These are phyloP conservation scores for Eurytoma adleriae DNA, from an alignment of 2,888 invertebrate genomes.

Conservation along the genomic window DNA sequence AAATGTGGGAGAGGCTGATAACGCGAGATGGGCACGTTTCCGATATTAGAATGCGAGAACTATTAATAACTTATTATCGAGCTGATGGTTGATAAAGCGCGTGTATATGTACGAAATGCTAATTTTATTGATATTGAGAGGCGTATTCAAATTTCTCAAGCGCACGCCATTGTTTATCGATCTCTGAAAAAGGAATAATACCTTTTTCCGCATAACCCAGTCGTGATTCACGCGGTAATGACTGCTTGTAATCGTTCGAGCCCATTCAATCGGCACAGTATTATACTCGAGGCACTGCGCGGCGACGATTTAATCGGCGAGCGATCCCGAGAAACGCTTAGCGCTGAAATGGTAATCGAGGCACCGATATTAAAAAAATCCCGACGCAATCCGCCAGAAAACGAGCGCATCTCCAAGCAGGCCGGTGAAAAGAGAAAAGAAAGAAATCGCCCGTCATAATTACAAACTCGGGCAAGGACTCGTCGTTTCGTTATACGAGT, in stretches of 20 bases:
- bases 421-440: background rate
- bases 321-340: conserved; percentile 11
- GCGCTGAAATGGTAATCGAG: conserved; percentile 46
- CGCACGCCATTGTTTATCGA: no score
- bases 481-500: background rate
- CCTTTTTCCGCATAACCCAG: background rate
- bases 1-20: no score
- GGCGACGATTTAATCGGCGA: background rate
- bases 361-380: conserved; percentile 8
- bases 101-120: no score
- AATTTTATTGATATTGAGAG: no score
- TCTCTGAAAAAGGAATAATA: background rate
- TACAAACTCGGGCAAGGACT: conserved; percentile 25
- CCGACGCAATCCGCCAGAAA: background rate
- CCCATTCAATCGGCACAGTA: background rate
- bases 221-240: background rate
- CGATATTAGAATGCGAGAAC: no score
- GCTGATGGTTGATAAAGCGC: no score
- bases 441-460: conserved; percentile 38
- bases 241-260: background rate
- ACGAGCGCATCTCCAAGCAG: conserved; percentile 1
- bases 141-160: no score
- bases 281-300: background rate
- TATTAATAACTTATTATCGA: no score
- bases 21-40: no score